Base-by-base conservation (phyloP, 2,888 invertebrate genomes). In the Arenicola marina region DNA sequence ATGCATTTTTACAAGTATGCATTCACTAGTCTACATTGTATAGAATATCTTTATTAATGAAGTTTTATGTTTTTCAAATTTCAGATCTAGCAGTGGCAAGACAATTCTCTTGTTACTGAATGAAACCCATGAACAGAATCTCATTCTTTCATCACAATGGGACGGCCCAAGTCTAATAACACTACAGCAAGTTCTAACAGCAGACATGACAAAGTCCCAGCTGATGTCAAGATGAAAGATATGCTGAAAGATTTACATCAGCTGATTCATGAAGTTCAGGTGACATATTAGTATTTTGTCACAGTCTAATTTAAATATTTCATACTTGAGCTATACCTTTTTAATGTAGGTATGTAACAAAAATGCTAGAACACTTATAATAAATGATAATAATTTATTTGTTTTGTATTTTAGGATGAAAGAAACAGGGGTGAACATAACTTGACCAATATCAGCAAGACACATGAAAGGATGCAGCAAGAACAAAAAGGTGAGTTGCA, bases 391-490 rank as follows among this genome's bases (percentile, higher is more conserved):
- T 38, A 38, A 38, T 15, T 38, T 38, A 38, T 38, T 18, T 18
- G 18, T 38, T 38, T 38, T 38, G 38, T 38, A 38, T 18, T 38
- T 38, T 67, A 83, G 81, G 88, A 88, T 56, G 92, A 92, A 77
- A 87, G 93, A 58, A 86, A 87, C n/a, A 87, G 89, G 51, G 91
- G 91, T 75, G 93, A 94, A 77, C 89, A 89, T 60, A 92, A 92
- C 61, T 87, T 95, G 61, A 89, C 89, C 57, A 89, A 89, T 63
- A 89, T 95, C 66, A 85, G 90, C 7, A 89, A 91, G 77, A 89
- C 91, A 1, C 92, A 92, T 75, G 89, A 89, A 68, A 86, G 87
- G 74, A 86, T 88, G 73, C 84, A 84, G 65, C 78, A 78, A 63
- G 82, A 82, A 74, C 76, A 76, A 55, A 80, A 77, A 76, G 75